phyloP scores from a whole-genome alignment of 2,113 vertebrate genomes.

The Rhadina sibilatrix region DNA sequence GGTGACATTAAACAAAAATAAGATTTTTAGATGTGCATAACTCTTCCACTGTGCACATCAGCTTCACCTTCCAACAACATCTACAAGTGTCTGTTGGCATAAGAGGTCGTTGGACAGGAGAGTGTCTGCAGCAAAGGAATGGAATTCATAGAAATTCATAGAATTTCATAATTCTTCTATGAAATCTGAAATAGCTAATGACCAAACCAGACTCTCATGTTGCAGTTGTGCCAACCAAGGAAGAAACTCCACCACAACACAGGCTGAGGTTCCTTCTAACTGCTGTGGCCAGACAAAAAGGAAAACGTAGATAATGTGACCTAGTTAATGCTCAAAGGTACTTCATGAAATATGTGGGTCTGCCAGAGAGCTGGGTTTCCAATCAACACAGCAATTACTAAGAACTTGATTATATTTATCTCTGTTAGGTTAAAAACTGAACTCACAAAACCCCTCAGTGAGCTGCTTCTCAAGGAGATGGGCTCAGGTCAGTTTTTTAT shows the following conservation, averaged over 20 bases:
- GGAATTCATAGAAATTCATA: background rate
- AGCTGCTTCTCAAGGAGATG: background rate
- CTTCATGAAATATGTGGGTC: background rate
- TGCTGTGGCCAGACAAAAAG: background rate
- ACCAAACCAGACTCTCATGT: background rate
- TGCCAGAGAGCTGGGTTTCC: background rate
- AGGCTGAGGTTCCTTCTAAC: background rate
- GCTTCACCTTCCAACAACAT: background rate
- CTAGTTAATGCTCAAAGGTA: background rate
- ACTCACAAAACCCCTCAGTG: background rate
- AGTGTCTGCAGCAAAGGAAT: background rate
- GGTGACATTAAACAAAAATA: background rate
- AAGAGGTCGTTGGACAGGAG: background rate
- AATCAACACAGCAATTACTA: background rate
- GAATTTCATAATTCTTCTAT: too few relatives aligned
- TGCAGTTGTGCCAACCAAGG: background rate
- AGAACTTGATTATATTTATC: background rate
- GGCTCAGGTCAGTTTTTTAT: background rate
- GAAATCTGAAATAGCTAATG: background rate
- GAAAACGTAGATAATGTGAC: background rate
- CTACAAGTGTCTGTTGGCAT: background rate
- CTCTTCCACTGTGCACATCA: background rate
- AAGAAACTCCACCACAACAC: background rate
- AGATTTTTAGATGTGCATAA: background rate
- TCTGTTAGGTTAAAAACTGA: background rate